Conservation (phyloP, 2,113 vertebrate species). For the Coptodon bakossiorum region DNA sequence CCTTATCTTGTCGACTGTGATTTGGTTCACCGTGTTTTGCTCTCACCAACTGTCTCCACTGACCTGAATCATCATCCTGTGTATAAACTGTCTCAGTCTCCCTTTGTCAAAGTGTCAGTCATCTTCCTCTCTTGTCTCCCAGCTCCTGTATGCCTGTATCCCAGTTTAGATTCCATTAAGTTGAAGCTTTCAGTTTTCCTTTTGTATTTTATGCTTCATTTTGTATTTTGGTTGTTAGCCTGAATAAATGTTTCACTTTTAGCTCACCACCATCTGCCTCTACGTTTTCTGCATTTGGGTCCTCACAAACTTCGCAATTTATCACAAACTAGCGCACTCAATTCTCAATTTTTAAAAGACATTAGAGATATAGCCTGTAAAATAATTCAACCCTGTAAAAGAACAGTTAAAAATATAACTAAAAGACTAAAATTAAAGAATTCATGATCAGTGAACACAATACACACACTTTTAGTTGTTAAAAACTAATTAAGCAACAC, state of each 20-base stretch:
- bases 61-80: not conserved
- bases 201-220: not conserved
- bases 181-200: not conserved
- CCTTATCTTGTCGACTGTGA: not conserved
- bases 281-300: not conserved
- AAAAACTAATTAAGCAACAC: not conserved
- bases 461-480: not conserved
- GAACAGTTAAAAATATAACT: not conserved
- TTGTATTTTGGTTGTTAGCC: not conserved
- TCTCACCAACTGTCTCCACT: not conserved
- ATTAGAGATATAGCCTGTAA: not conserved
- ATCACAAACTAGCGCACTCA: not conserved
- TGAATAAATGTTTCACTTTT: not conserved
- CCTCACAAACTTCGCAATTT: not conserved
- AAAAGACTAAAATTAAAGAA: not conserved
- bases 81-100: not conserved
- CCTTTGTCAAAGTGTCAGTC: not conserved
- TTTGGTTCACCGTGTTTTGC: not conserved
- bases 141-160: not conserved
- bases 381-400: not conserved
- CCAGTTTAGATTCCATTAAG: not conserved
- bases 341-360: not conserved
- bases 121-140: not conserved
- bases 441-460: not conserved
- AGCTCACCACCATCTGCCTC: not conserved